Base-by-base conservation (phyloP, 2,797 vertebrate genomes). In the Coregonus suidteri region DNA sequence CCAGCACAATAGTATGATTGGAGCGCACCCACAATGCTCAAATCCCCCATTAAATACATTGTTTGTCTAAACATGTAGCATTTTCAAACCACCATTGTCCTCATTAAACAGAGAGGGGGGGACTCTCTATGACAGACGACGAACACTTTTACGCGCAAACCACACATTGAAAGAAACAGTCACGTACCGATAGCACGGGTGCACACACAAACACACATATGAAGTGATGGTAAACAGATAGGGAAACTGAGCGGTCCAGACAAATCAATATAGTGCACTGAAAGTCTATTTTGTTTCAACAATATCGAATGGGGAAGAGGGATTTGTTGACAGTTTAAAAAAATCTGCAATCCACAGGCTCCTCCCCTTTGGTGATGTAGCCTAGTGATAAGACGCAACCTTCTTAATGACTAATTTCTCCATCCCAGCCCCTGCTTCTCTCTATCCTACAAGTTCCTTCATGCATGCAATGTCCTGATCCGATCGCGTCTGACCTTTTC, bases 341-440 rank as follows among this genome's bases (percentile, higher is more conserved):
- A 73, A 85, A 79, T 20, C 74, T 77, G 30, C 53, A 81, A 85
- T 77, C 86, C 85, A 6, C 64, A 87, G 82, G 92, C 93, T 90
- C 92, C 91, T 81, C 85, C 85, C 89, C 78, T 67, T 88, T 73
- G 6, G 78, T 88, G 85, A 88, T 89, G 90, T 82, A 76, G 80
- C 59, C 20, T 64, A 30, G 59, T 31, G 52, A 69, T 83, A 78
- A 85, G 79, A 83, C 79, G 81, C 88, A 91, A 91, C 91, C 90
- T 91, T 91, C 91, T 93, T 93, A 93, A 94, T 93, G 84, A 93
- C 93, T 92, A 89, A 92, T 93, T 92, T 94, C 88, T 90, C 84
- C 81, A 86, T 88, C 84, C 76, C 81, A 69, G 75, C 83, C 75
- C 56, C 78, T 68, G 77, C 47, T 75, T 76, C 68, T 77, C 47